Evolutionary conservation across 2,888 invertebrate species (phyloP).

Genomic region (Allophyes oxyacanthae): DNA sequence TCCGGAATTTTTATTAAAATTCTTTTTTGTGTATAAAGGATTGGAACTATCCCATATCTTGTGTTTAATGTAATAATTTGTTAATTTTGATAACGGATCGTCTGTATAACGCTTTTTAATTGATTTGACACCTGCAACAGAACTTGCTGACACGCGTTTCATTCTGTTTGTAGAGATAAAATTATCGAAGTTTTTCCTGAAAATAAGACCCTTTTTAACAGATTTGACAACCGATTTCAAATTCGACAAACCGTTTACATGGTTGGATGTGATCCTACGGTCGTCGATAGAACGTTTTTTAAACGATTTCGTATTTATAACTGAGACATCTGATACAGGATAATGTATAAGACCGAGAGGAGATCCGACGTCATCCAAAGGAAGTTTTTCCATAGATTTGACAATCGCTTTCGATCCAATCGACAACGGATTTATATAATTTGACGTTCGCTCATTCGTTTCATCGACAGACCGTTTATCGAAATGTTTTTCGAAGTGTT

Average conservation of each 20-base stretch:
- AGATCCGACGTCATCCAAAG: slow-evolving; percentile 14
- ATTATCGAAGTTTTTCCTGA: slow-evolving; percentile 23
- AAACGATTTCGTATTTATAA: slow-evolving; percentile 53
- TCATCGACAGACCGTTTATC: slow-evolving; percentile 40
- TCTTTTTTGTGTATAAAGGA: slow-evolving; percentile 30
- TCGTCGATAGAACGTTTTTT: slow-evolving; percentile 44
- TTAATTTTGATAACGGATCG: slow-evolving; percentile 64
- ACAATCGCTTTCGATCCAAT: slow-evolving; percentile 11
- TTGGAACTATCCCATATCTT: slow-evolving; percentile 75
- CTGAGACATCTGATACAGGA: slow-evolving; percentile 30
- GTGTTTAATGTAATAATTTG: slow-evolving; percentile 76
- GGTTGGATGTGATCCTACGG: slow-evolving; percentile 9
- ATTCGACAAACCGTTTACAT: slow-evolving; percentile 11
- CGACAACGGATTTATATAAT: slow-evolving; percentile 14
- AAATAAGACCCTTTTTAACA: slow-evolving; percentile 22
- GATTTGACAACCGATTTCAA: slow-evolving; percentile 42
- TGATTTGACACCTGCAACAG: slow-evolving; percentile 31
- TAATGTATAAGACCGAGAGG: slow-evolving; percentile 15
- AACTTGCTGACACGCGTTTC: slow-evolving; percentile 2
- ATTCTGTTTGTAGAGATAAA: not conserved
- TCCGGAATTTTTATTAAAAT: slow-evolving; percentile 21
- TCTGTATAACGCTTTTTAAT: slow-evolving; percentile 67
- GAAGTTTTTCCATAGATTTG: slow-evolving; percentile 41
- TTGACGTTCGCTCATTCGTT: slow-evolving; percentile 7
- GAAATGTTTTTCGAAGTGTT: slow-evolving; percentile 33